Evolutionary conservation across 2,113 vertebrate genomes (phyloP).

Genomic region (Coptodon bakossiorum): DNA sequence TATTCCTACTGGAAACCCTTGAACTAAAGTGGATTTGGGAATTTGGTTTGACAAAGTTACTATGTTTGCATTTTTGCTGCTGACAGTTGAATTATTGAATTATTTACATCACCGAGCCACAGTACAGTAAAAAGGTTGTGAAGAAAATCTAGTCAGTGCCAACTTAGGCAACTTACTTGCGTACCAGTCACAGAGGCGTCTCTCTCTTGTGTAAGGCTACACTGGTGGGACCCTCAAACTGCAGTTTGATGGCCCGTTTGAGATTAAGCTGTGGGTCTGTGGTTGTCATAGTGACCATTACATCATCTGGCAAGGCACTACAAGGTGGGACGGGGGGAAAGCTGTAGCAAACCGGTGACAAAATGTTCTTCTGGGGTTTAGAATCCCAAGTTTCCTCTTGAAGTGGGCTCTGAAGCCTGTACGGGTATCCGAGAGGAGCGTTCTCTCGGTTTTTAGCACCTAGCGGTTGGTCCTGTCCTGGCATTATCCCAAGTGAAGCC

Average conservation of each 20-base stretch:
- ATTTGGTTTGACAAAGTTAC: neutral
- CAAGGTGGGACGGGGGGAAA: conserved; percentile 13
- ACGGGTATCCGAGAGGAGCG: conserved; percentile 60
- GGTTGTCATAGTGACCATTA: conserved; percentile 58
- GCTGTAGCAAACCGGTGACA: conserved; percentile 42
- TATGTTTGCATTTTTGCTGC: neutral
- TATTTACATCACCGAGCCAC: neutral
- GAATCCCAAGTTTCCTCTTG: conserved; percentile 53
- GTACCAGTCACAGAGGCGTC: conserved; percentile 71
- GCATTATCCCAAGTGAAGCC: conserved; percentile 69
- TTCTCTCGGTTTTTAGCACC: conserved; percentile 54
- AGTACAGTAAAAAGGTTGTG: neutral
- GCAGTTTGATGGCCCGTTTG: conserved; percentile 80
- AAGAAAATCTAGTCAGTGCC: neutral
- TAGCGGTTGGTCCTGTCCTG: conserved; percentile 55
- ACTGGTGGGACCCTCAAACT: conserved; percentile 79
- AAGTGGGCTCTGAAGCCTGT: conserved; percentile 44
- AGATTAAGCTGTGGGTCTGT: conserved; percentile 75
- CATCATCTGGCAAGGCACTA: conserved; percentile 53
- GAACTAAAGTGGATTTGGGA: neutral
- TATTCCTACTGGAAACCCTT: neutral
- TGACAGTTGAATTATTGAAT: neutral
- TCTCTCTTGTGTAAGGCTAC: conserved; percentile 74
- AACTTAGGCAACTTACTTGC: neutral
- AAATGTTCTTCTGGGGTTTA: conserved; percentile 36